Conservation (phyloP, 2,888 invertebrate species). For the Drosophila lutescens region DNA sequence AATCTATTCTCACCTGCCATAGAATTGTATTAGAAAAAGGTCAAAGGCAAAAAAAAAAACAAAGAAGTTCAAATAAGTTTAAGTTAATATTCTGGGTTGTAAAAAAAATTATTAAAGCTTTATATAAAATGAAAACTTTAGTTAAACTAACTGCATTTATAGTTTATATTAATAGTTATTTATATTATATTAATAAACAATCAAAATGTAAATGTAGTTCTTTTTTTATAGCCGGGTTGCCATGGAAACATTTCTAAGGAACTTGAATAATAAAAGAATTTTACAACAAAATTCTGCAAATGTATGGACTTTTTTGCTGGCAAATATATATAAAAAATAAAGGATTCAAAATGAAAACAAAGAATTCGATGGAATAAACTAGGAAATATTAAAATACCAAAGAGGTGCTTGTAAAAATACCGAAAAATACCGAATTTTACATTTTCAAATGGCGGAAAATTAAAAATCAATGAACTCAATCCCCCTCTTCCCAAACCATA, state of each 20-base stretch:
- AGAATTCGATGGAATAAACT: neutral
- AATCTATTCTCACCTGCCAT: slow-evolving; percentile 27
- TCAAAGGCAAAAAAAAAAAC: neutral
- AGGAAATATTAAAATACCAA: neutral
- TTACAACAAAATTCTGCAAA: neutral
- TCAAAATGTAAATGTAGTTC: neutral
- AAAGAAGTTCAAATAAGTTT: neutral
- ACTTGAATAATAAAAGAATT: neutral
- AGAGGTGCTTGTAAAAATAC: no score
- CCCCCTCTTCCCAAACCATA: neutral
- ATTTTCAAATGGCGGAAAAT: neutral
- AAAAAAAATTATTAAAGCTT: no score
- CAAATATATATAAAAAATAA: neutral
- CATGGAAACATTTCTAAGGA: neutral
- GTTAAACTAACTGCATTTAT: neutral
- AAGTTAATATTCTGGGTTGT: neutral
- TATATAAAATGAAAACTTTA: neutral
- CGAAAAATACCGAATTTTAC: neutral
- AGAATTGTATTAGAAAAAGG: slow-evolving; percentile 17
- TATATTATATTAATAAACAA: neutral
- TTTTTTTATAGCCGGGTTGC: neutral
- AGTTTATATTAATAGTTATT: neutral
- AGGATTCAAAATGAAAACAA: neutral
- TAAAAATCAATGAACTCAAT: slow-evolving; percentile 43
- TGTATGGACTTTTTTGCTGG: neutral